A percentile compares a stretch with the other conserved stretches of the same genome.
Conservation (phyloP, 2,888 invertebrate genomes). For the Choreutis nemorana region DNA sequence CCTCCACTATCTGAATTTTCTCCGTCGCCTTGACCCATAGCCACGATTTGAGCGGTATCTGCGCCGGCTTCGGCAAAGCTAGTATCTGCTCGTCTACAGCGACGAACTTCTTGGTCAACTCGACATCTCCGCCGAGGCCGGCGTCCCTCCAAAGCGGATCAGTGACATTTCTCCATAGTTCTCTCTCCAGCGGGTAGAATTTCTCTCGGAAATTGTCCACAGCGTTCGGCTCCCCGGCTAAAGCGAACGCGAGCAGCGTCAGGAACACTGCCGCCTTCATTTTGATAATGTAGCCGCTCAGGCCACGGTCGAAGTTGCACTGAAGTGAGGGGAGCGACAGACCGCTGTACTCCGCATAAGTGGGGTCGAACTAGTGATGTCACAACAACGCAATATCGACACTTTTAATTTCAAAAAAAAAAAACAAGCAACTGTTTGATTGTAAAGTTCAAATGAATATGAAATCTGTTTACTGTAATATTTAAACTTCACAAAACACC, state of each 20-base stretch:
- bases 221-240: conserved; percentile 33
- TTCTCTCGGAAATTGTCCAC: conserved; percentile 70
- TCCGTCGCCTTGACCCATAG: conserved; percentile 70
- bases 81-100: conserved; percentile 62
- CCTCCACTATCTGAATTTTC: conserved; percentile 69
- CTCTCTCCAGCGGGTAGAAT: conserved; percentile 65
- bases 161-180: conserved; percentile 53
- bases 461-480: background rate
- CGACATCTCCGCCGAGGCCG: conserved; percentile 56
- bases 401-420: background rate
- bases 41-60: conserved; percentile 53
- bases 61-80: conserved; percentile 25
- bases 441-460: conserved; percentile 7
- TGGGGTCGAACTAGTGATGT: conserved; percentile 37
- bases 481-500: background rate
- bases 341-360: conserved; percentile 21
- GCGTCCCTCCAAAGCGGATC: conserved; percentile 39
- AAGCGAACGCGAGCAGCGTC: conserved; percentile 24
- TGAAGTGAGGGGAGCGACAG: conserved; percentile 30
- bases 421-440: conserved; percentile 8
- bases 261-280: conserved; percentile 44
- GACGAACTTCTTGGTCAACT: conserved; percentile 66
- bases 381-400: conserved; percentile 8
- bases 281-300: no score
- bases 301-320: background rate